Evolutionary conservation across 35 echinoderm and acorn worm species (phyloP), one percentile per base, ranked within the genome.

Genomic region (Amphiura filiformis): DNA sequence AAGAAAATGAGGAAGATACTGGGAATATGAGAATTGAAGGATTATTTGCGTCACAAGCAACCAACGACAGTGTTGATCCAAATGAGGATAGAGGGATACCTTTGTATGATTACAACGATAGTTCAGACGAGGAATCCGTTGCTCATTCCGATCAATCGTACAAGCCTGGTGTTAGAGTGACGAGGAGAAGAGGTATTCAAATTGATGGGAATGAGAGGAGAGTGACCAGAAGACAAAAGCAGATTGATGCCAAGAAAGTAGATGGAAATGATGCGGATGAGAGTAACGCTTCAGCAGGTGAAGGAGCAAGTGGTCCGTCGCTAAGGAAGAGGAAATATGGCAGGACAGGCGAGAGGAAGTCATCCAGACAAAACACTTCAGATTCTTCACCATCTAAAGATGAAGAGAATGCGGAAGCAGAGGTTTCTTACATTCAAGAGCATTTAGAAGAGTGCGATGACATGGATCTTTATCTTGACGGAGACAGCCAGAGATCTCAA

Each of bases 221-320:
- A 23, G 41, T 82, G 17, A 82, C 80, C 13, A 44, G 41, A n/a
- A 82, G 80, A 26, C 80, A 82, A 37, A 82, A 37, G 28, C 61
- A 3, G 9, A 47, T 17, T 17, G 26, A 70, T 11, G 26, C 61
- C 28, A 70, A 70, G 28, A 23, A 26, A n/a, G 7, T 26, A 15
- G 28, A 82, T 2, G 23, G 26, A 22, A 61, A 37, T 32, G 34
- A 33, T 22, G 0, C 14, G 2, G 64, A 85, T 37, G 56, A 85
- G 65, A 85, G 38, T 15, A 44, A 31, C 31, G 14, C 20, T 0
- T 49, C 81, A 30, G 81, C 17, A 47, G 31, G 18, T 82, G 80
- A 56, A 84, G 44, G 64, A n/a, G 17, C 26, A 61, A 13, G 17
- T 34, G 56, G 56, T 35, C 31, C 56, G 35, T 61, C 61, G 26